Percentiles rank a stretch among this genome's conserved stretches.
Conservation (phyloP, 1,140 invertebrate genomes). For the Drosophila orena region DNA sequence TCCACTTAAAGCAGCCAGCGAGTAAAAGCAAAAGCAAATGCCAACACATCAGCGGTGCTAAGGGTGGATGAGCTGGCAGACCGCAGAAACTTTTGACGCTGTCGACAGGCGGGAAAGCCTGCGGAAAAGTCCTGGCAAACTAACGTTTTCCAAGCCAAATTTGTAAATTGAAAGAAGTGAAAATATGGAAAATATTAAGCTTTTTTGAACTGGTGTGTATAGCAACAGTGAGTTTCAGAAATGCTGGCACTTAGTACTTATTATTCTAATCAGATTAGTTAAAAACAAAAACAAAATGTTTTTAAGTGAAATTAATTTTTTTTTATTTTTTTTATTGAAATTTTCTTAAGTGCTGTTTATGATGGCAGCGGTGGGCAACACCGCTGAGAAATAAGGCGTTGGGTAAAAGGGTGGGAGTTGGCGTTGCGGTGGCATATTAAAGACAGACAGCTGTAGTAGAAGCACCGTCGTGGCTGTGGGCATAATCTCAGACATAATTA, state of each 20-base stretch:
- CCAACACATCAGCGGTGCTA: constrained; percentile 60
- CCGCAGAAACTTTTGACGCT: constrained; percentile 76
- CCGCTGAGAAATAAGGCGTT: neutral
- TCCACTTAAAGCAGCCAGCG: constrained; percentile 69
- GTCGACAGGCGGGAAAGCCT: constrained; percentile 35
- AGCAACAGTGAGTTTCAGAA: no score
- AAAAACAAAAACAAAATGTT: no score
- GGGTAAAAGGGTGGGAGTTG: neutral
- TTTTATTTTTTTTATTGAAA: no score
- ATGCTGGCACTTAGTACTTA: no score
- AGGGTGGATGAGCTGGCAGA: constrained; percentile 49
- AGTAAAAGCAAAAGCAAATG: constrained; percentile 59
- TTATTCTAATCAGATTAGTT: neutral
- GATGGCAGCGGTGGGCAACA: neutral
- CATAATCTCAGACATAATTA: constrained; percentile 83
- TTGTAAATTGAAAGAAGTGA: neutral
- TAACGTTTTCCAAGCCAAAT: neutral
- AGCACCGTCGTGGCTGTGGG: constrained; percentile 63
- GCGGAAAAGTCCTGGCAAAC: neutral
- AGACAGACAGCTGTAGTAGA: constrained; percentile 51
- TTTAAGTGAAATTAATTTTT: no score
- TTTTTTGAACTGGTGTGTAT: no score
- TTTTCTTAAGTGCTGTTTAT: no score
- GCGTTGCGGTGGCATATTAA: constrained; percentile 48
- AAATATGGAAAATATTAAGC: neutral